Evolutionary conservation across 2,113 vertebrate genomes (phyloP).

Genomic region (Microtus montanus): DNA sequence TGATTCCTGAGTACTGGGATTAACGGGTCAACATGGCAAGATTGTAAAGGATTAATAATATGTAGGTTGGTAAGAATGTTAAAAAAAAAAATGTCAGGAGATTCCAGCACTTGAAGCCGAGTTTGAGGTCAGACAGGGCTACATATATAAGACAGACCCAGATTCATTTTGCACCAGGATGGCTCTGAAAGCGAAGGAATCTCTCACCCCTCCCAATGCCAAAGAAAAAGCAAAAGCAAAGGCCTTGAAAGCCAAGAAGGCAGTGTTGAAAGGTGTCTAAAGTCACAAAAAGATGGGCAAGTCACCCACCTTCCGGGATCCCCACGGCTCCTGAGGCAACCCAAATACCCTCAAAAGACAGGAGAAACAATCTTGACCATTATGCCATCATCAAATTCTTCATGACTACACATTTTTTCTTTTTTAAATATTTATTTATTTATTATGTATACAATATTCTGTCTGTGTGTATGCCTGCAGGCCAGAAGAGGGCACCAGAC

Average conservation of each 20-base stretch:
- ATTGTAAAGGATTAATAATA: background rate
- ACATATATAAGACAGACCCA: background rate
- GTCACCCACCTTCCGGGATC: background rate
- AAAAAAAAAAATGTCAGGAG: background rate
- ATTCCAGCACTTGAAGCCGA: background rate
- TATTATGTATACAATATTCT: too few species aligned
- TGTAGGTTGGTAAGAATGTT: background rate
- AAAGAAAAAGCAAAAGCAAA: background rate
- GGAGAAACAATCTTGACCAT: background rate
- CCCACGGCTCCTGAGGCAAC: background rate
- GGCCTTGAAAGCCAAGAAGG: background rate
- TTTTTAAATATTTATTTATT: too few species aligned
- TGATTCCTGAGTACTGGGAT: background rate
- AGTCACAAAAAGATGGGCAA: background rate
- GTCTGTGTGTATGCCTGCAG: too few species aligned
- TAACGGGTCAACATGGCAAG: slow-evolving; percentile 3
- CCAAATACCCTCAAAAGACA: background rate
- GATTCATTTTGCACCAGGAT: background rate
- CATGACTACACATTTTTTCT: background rate
- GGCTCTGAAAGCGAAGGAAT: background rate
- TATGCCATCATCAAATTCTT: background rate
- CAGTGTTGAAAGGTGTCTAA: background rate
- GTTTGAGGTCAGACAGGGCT: background rate
- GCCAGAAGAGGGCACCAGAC: too few species aligned
- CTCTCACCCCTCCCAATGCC: background rate